These are phyloP conservation scores for Ctenochaetus hawaiiensis DNA, from an alignment of 2,797 vertebrate genomes.

Conservation along the genomic window DNA sequence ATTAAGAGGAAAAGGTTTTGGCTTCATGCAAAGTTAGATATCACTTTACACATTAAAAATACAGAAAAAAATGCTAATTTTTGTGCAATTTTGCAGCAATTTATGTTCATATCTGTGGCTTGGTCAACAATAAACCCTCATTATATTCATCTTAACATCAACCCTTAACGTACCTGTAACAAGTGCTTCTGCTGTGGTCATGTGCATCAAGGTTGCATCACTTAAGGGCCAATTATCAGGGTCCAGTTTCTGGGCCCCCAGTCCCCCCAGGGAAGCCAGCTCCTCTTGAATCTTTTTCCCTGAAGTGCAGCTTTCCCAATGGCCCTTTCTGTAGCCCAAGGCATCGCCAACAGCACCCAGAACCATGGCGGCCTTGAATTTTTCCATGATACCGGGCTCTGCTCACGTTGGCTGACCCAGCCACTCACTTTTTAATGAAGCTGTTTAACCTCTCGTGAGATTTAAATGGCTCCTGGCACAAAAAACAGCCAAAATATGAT, in stretches of 20 bases:
- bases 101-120: neutral
- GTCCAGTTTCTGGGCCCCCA: conserved; percentile 88
- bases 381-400: conserved; percentile 87
- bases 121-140: neutral
- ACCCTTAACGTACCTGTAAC: conserved; percentile 88
- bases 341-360: conserved; percentile 92
- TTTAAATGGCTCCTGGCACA: conserved; percentile 4
- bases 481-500: neutral
- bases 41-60: neutral
- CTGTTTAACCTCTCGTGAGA: neutral
- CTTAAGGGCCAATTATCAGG: conserved; percentile 94
- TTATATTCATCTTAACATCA: neutral
- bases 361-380: conserved; percentile 93
- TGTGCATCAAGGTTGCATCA: conserved; percentile 93
- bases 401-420: neutral
- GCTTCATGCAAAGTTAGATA: neutral
- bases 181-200: conserved; percentile 94
- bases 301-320: conserved; percentile 85
- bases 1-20: neutral
- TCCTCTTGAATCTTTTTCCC: conserved; percentile 91
- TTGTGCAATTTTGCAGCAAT: neutral
- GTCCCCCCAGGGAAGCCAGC: conserved; percentile 88
- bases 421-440: conserved; percentile 6
- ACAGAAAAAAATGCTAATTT: neutral
- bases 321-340: conserved; percentile 91